phyloP scores from a whole-genome alignment of 2,888 invertebrate species.

The Cosmorhoe ocellata region DNA sequence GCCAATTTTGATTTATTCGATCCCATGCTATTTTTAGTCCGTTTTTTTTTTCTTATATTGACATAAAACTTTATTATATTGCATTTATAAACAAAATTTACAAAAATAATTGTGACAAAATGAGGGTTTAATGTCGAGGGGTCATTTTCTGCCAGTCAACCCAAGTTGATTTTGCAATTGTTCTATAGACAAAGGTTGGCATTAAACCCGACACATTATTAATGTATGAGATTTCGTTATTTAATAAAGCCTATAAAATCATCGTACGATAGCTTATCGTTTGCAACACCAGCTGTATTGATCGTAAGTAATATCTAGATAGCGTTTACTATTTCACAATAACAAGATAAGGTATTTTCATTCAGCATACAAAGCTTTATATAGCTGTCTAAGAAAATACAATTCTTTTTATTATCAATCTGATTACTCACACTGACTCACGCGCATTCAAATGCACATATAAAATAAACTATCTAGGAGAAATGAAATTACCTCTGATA shows the following conservation, averaged over 20 bases:
- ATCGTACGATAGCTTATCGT: constrained; percentile 6
- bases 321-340: constrained; percentile 12
- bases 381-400: constrained; percentile 1
- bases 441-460: constrained; percentile 11
- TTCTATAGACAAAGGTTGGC: too few species aligned
- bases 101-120: too few species aligned
- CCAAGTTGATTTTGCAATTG: too few species aligned
- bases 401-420: constrained; percentile 17
- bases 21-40: too few species aligned
- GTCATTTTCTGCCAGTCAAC: too few species aligned
- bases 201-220: not conserved
- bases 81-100: too few species aligned
- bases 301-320: constrained; percentile 22
- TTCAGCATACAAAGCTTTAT: constrained; percentile 13
- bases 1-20: too few species aligned
- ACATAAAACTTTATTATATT: too few species aligned
- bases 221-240: not conserved
- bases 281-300: constrained; percentile 13
- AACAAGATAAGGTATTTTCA: constrained; percentile 22
- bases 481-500: constrained; percentile 26
- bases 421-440: constrained; percentile 11
- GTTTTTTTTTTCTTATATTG: too few species aligned
- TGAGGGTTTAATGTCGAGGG: too few species aligned
- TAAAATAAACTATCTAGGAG: not conserved
- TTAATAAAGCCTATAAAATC: constrained; percentile 1